Base-by-base conservation (phyloP, 2,888 invertebrate genomes). In the Blastobasis lacticolella region DNA sequence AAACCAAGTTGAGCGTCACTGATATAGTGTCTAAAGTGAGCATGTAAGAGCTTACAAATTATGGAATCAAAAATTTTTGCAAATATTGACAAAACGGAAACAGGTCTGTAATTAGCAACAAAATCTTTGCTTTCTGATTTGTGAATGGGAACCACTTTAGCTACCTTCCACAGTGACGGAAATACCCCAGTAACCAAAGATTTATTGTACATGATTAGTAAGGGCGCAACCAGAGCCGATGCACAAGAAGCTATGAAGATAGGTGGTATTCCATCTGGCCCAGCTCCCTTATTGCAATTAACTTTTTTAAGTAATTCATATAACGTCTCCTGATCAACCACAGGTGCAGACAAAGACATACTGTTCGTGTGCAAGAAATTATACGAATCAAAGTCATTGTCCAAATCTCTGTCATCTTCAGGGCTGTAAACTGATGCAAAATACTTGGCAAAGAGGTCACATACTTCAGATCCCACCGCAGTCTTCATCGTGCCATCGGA, bases 41-140 rank as follows among this genome's bases (percentile, higher is more conserved):
- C 46, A 1, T 49, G 23, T 1, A 55, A 5, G 6, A 37, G 6
- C 0, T 53, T 45, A 47, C 40, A 55, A 0, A 59, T 5, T 7
- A 62, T n/a, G 4, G 53, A 50, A 41, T 59, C 60, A 38, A 62
- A 52, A 5, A 53, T 42, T 43, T 57, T 62, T 5, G 51, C 51
- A 38, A 60, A 53, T 4, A 45, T 38, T 1, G 51, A 38, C 2
- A 61, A 9, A 44, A 61, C 53, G 0, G 54, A 55, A 7, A 58
- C 6, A 23, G 23, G 23, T 23, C 23, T 23, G 23, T 23, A 23
- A 23, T 2, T 23, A 23, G 23, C 23, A 23, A 59, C 52, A 4
- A 10, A 6, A 3, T 44, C 37, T 7, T 37, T 23, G 6, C 49
- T 42, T 0, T 52, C 55, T 4, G 37, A 9, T 48, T 61, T 61